phyloP scores from a whole-genome alignment of 2,888 invertebrate genomes.

The Cerastis leucographa region DNA sequence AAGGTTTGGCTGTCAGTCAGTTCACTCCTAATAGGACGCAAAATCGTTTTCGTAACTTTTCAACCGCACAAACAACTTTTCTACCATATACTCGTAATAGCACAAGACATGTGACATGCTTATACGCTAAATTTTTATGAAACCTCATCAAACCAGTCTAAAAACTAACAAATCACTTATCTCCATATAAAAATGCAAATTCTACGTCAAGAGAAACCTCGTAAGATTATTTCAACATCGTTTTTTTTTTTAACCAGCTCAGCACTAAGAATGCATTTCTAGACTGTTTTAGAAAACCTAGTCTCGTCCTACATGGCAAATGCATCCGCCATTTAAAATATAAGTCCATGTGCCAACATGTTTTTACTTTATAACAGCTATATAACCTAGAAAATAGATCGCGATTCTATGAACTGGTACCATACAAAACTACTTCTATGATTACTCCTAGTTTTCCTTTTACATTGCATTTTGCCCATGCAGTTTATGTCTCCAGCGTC shows the following conservation, averaged over 20 bases:
- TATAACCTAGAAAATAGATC: constrained; percentile 85
- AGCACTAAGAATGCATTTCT: constrained; percentile 76
- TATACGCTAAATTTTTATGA: constrained; percentile 54
- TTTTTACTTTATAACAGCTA: constrained; percentile 84
- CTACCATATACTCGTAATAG: constrained; percentile 27
- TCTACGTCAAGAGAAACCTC: constrained; percentile 58
- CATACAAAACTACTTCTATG: constrained; percentile 36
- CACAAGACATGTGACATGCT: constrained; percentile 24
- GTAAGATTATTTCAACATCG: constrained; percentile 60
- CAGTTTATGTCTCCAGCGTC: rapidly evolving
- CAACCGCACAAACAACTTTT: constrained; percentile 29
- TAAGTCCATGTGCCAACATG: constrained; percentile 80
- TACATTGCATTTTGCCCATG: constrained; percentile 65
- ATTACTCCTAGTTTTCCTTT: background rate
- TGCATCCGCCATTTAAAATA: constrained; percentile 85
- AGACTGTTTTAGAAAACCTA: constrained; percentile 82
- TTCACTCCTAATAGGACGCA: constrained; percentile 10
- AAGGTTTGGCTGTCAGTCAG: constrained; percentile 22
- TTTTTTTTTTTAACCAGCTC: constrained; percentile 68
- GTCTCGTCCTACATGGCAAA: constrained; percentile 80
- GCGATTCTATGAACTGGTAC: constrained; percentile 82
- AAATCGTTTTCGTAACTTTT: constrained; percentile 52
- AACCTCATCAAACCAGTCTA: constrained; percentile 60
- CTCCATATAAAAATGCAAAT: constrained; percentile 67
- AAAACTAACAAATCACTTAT: constrained; percentile 63